Base-by-base conservation (phyloP, 2,113 vertebrate species). In the Nanger granti region DNA sequence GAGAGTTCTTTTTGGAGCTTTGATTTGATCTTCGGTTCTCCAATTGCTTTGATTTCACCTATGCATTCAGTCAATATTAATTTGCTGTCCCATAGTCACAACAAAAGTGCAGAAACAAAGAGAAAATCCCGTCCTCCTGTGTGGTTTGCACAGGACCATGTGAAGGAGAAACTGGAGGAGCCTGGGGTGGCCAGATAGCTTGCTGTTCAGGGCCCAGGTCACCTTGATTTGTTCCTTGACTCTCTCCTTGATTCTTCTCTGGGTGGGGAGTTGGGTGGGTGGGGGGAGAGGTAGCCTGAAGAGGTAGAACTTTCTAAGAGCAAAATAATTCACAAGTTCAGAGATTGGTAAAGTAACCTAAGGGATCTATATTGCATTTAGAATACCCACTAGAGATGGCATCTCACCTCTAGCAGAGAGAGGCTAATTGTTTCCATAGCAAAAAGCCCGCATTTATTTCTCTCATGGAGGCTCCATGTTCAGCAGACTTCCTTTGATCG, bases 151-250 rank as follows among this genome's bases (percentile, higher is more conserved):
- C 3, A 10, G 76, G 59, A 73, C 22, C 60, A 26, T 15, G 44
- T 3, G 4, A 60, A 52, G 37, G 57, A 79, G 28, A 84, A 83
- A 11, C 44, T 2, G 31, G 66, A 87, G 41, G 29, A 41, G 57
- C 5, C 3, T 1, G 44, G 3, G 18, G 7, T 5, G 1, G 24
- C 1, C 0, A 0, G 1, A 11, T 1, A 62, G 29, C 31, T 29
- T 88, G 54, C 31, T 57, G 26, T 4, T 85, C 76, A 93, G 92
- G 69, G 80, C 18, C 88, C 15, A 29, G 73, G 91, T 15, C 31
- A 47, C 57, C 26, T 66, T 28, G 82, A 41, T 44, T 76, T 89
- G 31, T 24, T 95, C 84, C 24, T 44, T 28, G 69, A 62, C 26
- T 28, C 17, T 52, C 49, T 54, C 28, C 4, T 91, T 92, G 76